Evolutionary conservation across 2,113 vertebrate species (phyloP).

Genomic region (Prolemur simus): DNA sequence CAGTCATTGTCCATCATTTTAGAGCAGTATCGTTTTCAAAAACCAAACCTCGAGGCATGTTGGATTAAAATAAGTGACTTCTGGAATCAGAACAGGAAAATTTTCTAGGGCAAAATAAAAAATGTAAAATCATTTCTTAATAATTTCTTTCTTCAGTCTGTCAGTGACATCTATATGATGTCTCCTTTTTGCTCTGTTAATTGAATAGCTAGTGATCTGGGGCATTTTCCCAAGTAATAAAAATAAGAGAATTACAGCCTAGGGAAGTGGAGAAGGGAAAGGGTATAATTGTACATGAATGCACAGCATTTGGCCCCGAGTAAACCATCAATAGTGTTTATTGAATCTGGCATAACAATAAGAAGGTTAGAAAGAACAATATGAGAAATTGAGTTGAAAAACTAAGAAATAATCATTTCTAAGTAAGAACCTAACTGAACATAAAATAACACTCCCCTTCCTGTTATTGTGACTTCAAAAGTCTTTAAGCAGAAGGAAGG

Average conservation of each 20-base stretch:
- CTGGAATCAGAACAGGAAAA: slow-evolving; percentile 26
- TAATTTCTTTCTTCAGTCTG: slow-evolving; percentile 23
- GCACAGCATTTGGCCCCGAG: background rate
- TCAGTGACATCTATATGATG: background rate
- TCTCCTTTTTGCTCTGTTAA: slow-evolving; percentile 24
- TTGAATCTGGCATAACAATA: background rate
- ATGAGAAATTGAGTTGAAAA: slow-evolving; percentile 29
- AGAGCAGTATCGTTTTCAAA: slow-evolving; percentile 26
- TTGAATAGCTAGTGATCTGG: slow-evolving; percentile 23
- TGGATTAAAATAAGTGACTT: slow-evolving; percentile 39
- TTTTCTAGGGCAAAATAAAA: slow-evolving; percentile 12
- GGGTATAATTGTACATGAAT: background rate
- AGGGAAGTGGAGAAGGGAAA: background rate
- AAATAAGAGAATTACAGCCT: background rate
- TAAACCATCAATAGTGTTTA: background rate
- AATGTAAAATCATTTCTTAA: background rate
- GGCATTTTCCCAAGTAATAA: slow-evolving; percentile 46
- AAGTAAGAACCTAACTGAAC: background rate
- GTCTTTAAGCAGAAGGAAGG: background rate
- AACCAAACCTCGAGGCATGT: background rate
- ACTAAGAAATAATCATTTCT: slow-evolving; percentile 39
- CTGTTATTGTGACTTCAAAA: background rate
- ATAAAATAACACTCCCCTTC: background rate
- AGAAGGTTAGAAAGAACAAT: slow-evolving; percentile 3
- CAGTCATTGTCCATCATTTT: background rate